These are phyloP conservation scores for Aphelenchoides bicaudatus DNA, from an alignment of 2,888 invertebrate genomes.

Conservation along the genomic window DNA sequence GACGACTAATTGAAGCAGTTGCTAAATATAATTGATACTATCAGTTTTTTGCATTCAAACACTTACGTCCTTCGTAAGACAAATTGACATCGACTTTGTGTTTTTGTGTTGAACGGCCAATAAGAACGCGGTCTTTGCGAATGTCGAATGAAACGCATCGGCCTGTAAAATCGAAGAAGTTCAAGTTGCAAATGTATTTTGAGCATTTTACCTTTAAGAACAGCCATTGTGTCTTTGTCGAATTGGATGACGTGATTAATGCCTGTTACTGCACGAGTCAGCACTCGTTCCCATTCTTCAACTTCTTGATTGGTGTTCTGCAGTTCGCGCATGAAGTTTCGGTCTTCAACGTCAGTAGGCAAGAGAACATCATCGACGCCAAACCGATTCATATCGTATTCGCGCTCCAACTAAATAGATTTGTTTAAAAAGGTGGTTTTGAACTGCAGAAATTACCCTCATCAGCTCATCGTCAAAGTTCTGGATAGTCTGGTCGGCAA, in stretches of 20 bases:
- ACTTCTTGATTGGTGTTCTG: slow-evolving; percentile 23
- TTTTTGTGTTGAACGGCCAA: slow-evolving; percentile 35
- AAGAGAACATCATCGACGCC: slow-evolving; percentile 4
- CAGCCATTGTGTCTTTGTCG: slow-evolving; percentile 35
- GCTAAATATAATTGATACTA: no score
- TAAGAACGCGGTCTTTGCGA: slow-evolving; percentile 31
- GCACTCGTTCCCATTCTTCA: slow-evolving; percentile 34
- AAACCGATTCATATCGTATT: slow-evolving; percentile 9
- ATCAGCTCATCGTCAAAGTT: slow-evolving; percentile 28
- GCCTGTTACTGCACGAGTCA: slow-evolving; percentile 32
- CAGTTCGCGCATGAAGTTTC: slow-evolving; percentile 26
- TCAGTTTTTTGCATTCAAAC: no score
- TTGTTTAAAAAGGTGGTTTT: neutral
- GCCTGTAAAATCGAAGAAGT: no score
- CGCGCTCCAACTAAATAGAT: slow-evolving; percentile 14
- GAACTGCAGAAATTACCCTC: slow-evolving; percentile 19
- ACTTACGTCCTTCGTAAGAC: slow-evolving; percentile 48
- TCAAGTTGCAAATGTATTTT: no score
- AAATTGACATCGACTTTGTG: slow-evolving; percentile 51
- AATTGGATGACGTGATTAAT: slow-evolving; percentile 26
- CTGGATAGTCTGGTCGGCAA: slow-evolving; percentile 74
- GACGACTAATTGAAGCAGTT: slow-evolving; percentile 31
- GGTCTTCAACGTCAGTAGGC: slow-evolving; percentile 34
- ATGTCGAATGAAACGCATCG: slow-evolving; percentile 40
- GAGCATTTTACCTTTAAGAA: no score